phyloP scores from a whole-genome alignment of 2,113 vertebrate genomes.

The Rhea pennata region DNA sequence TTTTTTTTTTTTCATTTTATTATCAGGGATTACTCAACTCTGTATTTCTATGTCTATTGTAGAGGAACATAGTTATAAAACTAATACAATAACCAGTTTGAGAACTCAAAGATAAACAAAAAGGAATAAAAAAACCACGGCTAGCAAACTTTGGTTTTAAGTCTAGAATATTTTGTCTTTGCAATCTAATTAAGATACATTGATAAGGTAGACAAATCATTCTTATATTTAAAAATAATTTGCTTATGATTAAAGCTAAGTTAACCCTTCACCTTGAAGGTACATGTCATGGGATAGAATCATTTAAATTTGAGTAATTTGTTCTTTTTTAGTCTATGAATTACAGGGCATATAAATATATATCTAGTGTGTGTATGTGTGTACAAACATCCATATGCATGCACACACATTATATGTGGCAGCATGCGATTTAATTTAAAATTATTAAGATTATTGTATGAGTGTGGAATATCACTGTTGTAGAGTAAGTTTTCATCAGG shows the following conservation, averaged over 20 bases:
- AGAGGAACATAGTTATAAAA: not conserved
- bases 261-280: not conserved
- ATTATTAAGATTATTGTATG: not conserved
- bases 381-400: not conserved
- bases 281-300: not conserved
- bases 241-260: not conserved
- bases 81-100: not conserved
- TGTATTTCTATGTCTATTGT: not conserved
- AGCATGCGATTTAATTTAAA: constrained; percentile 25
- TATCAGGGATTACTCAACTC: not conserved
- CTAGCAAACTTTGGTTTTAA: not conserved
- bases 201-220: not conserved
- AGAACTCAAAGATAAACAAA: not conserved
- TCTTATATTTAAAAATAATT: constrained; percentile 4
- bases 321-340: not conserved
- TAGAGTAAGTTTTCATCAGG: constrained; percentile 71
- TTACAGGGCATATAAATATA: not conserved
- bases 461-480: constrained; percentile 32
- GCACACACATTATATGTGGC: not conserved
- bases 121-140: not conserved
- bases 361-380: not conserved
- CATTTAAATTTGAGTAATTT: not conserved
- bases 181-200: not conserved
- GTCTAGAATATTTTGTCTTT: not conserved
- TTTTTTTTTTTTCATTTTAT: constrained; percentile 1